Evolutionary conservation across 1,140 invertebrate species (phyloP).

Genomic region (Acromyrmex heyeri): DNA sequence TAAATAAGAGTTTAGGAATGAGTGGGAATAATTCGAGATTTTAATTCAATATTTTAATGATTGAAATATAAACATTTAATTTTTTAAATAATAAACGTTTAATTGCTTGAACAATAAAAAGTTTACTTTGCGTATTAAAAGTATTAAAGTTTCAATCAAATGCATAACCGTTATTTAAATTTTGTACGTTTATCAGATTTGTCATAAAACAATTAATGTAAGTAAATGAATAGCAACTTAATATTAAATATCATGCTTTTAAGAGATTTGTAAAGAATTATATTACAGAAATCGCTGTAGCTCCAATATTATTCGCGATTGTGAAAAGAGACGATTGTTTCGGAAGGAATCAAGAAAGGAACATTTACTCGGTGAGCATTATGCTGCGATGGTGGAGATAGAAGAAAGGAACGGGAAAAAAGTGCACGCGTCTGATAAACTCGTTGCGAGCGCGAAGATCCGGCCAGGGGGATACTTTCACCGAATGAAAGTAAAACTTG

Average conservation of each 20-base stretch:
- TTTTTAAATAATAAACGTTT: background rate
- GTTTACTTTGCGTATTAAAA: background rate
- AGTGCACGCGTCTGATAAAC: constrained; percentile 69
- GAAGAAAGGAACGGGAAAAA: constrained; percentile 59
- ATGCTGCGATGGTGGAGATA: constrained; percentile 4
- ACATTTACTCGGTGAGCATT: constrained; percentile 44
- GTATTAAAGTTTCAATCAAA: background rate
- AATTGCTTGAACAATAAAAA: background rate
- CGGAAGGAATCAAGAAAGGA: constrained; percentile 10
- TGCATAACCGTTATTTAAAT: background rate
- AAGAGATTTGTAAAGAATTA: background rate
- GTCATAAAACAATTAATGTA: background rate
- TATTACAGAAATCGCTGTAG: background rate
- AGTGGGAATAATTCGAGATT: background rate
- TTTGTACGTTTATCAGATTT: background rate
- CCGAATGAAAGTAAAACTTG: constrained; percentile 78
- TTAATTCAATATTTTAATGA: background rate
- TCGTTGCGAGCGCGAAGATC: constrained; percentile 26
- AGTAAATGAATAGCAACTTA: background rate
- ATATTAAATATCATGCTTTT: background rate
- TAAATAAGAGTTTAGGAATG: background rate
- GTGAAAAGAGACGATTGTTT: constrained; percentile 52
- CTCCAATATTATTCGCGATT: constrained; percentile 18
- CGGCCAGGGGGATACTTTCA: constrained; percentile 64
- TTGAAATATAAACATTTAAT: background rate